Conservation (phyloP, 2,113 vertebrate species). For the Phyllopteryx taeniolatus region DNA sequence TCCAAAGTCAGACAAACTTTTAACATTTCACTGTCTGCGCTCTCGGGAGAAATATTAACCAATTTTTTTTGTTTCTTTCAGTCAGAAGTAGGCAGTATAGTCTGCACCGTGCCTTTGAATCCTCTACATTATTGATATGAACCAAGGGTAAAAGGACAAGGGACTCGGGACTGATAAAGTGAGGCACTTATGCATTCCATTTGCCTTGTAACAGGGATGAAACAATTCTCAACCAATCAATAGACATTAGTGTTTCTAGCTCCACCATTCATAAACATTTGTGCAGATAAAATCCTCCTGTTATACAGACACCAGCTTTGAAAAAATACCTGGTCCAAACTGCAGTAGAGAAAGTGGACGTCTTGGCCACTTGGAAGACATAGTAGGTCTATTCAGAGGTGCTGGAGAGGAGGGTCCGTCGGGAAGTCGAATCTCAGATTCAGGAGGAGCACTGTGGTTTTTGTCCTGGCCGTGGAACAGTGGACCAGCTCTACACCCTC, state of each 20-base stretch:
- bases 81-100: not conserved
- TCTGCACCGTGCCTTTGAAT: not conserved
- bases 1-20: not conserved
- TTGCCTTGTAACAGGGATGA: not conserved
- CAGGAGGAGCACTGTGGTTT: too few relatives aligned
- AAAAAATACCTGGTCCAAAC: not conserved
- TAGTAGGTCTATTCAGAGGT: too few relatives aligned
- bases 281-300: not conserved
- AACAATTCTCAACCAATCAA: not conserved
- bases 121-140: not conserved
- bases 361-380: not conserved
- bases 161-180: not conserved
- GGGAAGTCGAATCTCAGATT: too few relatives aligned
- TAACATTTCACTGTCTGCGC: not conserved
- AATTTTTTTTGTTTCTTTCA: not conserved
- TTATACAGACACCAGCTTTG: not conserved
- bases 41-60: not conserved
- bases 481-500: too few relatives aligned
- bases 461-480: too few relatives aligned
- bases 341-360: not conserved
- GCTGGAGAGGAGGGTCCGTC: too few relatives aligned
- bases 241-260: not conserved
- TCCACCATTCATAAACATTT: not conserved
- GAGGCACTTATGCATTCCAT: not conserved
- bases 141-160: constrained; percentile 1